Conservation (phyloP, 2,888 invertebrate species). For the Caenorhabditis plicata region DNA sequence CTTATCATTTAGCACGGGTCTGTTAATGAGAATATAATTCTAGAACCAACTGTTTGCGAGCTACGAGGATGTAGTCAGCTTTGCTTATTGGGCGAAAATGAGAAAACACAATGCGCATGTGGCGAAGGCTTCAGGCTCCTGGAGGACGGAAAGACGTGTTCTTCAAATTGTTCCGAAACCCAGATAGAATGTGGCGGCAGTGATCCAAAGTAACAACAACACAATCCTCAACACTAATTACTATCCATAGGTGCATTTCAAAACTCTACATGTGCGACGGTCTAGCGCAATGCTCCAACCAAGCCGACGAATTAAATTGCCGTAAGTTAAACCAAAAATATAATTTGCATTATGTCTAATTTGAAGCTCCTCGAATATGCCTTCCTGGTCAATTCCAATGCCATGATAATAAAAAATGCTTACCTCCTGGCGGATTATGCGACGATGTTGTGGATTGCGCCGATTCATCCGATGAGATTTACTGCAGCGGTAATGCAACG, state of each 20-base stretch:
- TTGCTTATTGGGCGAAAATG: slow-evolving; percentile 75
- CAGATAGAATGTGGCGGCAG: slow-evolving; percentile 57
- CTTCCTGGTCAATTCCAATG: slow-evolving; percentile 90
- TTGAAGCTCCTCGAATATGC: slow-evolving; percentile 74
- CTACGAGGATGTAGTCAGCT: slow-evolving; percentile 78
- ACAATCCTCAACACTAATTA: background rate
- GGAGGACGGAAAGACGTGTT: slow-evolving; percentile 48
- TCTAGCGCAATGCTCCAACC: slow-evolving; percentile 52
- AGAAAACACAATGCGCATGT: slow-evolving; percentile 48
- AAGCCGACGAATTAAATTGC: slow-evolving; percentile 55
- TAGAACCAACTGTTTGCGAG: slow-evolving; percentile 74
- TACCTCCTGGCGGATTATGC: slow-evolving; percentile 46
- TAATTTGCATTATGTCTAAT: background rate
- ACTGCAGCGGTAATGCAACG: no score
- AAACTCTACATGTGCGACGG: slow-evolving; percentile 58
- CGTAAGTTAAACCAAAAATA: slow-evolving; percentile 39
- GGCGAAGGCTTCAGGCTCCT: slow-evolving; percentile 56
- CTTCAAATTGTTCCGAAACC: slow-evolving; percentile 43
- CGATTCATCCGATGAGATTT: slow-evolving; percentile 54
- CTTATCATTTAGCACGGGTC: no score
- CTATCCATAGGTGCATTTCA: slow-evolving; percentile 49
- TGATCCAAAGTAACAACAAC: slow-evolving; percentile 52
- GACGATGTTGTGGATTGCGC: slow-evolving; percentile 50
- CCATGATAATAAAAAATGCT: slow-evolving; percentile 75
- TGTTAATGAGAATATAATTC: no score